phyloP scores from a whole-genome alignment of 1,140 invertebrate genomes.

The Pectinophora gossypiella region DNA sequence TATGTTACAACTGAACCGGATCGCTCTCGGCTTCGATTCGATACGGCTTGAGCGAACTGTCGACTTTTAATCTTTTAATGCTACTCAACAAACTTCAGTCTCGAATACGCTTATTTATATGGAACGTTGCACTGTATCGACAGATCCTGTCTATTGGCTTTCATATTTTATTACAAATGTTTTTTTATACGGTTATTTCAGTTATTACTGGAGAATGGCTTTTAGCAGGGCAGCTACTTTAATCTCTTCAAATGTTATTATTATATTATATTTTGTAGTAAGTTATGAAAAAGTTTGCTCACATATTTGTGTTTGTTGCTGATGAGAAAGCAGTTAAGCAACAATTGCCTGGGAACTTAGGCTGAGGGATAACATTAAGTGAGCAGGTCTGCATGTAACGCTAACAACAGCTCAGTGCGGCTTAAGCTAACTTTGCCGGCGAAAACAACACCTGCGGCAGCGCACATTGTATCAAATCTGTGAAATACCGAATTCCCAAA shows the following conservation, averaged over 20 bases:
- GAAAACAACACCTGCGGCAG: conserved; percentile 51
- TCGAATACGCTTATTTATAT: conserved; percentile 37
- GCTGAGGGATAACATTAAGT: background rate
- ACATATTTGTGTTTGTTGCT: too few species aligned
- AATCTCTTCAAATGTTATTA: too few species aligned
- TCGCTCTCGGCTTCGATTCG: conserved; percentile 60
- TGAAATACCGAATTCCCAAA: conserved; percentile 25
- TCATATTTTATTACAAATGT: too few species aligned
- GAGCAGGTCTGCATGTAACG: conserved; percentile 7
- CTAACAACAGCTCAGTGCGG: conserved; percentile 46
- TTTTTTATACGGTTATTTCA: too few species aligned
- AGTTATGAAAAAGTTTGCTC: too few species aligned
- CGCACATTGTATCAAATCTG: conserved; percentile 18
- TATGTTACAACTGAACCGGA: conserved; percentile 57
- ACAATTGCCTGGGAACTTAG: conserved; percentile 13
- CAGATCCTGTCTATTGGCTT: too few species aligned
- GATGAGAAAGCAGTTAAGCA: background rate
- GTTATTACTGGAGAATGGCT: too few species aligned
- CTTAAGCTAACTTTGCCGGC: conserved; percentile 57
- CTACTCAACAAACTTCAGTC: conserved; percentile 66
- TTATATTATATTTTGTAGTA: too few species aligned
- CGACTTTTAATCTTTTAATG: conserved; percentile 74
- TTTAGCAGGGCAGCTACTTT: too few species aligned
- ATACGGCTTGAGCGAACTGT: conserved; percentile 64
- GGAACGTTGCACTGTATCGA: conserved; percentile 28